A percentile compares a stretch with the other conserved stretches of the same genome.
These are phyloP conservation scores for Habrosyne pyritoides DNA, from an alignment of 2,888 invertebrate species.

Conservation along the genomic window DNA sequence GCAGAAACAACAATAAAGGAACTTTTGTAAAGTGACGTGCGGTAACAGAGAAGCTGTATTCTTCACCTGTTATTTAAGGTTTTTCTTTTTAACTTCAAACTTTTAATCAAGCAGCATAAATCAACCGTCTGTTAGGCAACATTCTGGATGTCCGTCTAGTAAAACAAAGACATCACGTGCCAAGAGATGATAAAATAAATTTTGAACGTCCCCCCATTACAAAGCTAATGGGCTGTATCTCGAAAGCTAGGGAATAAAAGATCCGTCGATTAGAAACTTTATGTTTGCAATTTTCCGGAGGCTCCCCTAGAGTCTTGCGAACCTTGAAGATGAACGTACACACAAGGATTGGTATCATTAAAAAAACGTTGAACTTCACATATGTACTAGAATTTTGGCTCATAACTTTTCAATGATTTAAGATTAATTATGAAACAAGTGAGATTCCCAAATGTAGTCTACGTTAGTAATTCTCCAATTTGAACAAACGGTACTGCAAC, in stretches of 20 bases:
- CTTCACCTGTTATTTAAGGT: background rate
- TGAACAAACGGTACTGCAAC: background rate
- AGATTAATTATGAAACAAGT: background rate
- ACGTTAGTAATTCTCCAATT: background rate
- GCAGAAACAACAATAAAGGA: slow-evolving; percentile 19
- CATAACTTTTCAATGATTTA: background rate
- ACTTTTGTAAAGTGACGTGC: slow-evolving; percentile 18
- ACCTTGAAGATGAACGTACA: slow-evolving; percentile 49
- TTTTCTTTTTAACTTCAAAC: slow-evolving; percentile 14
- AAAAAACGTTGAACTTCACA: background rate
- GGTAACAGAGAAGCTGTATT: slow-evolving; percentile 27
- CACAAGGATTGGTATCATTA: slow-evolving; percentile 18
- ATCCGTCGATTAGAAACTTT: slow-evolving; percentile 83
- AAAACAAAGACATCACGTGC: slow-evolving; percentile 80
- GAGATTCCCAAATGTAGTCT: background rate
- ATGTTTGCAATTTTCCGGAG: slow-evolving; percentile 79
- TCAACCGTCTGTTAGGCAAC: slow-evolving; percentile 40
- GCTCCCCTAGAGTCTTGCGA: slow-evolving; percentile 50
- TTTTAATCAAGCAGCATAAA: slow-evolving; percentile 35
- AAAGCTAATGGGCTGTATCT: slow-evolving; percentile 82
- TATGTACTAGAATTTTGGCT: background rate
- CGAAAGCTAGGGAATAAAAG: slow-evolving; percentile 79
- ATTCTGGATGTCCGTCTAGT: slow-evolving; percentile 39
- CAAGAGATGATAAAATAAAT: slow-evolving; percentile 82
- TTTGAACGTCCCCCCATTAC: slow-evolving; percentile 78